Conservation (phyloP, 2,113 vertebrate species). For the Ceyx margarethae region DNA sequence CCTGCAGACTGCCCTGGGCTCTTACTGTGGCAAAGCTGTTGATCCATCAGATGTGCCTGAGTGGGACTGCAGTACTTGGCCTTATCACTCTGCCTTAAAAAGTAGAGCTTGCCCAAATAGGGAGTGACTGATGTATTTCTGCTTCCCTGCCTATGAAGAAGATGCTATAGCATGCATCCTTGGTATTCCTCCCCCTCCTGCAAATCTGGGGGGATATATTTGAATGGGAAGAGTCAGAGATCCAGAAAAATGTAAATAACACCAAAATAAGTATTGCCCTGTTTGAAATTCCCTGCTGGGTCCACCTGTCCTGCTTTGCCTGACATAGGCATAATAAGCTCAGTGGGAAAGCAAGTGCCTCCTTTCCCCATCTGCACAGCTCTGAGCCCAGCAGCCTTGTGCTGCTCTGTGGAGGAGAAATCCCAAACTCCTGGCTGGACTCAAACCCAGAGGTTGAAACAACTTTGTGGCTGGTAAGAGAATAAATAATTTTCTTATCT, state of each 20-base stretch:
- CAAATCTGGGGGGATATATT: neutral
- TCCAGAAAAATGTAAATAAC: neutral
- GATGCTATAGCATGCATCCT: neutral
- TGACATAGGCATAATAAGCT: neutral
- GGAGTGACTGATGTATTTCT: neutral
- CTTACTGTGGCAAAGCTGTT: conserved; percentile 1
- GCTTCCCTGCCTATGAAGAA: neutral
- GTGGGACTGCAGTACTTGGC: neutral
- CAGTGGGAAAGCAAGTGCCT: neutral
- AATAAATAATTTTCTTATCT: neutral
- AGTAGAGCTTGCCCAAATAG: neutral
- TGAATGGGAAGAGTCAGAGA: neutral
- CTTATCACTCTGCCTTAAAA: neutral
- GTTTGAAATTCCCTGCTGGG: neutral
- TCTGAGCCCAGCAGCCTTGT: neutral
- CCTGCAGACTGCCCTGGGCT: neutral
- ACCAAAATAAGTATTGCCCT: neutral
- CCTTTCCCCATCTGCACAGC: neutral
- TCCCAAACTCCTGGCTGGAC: neutral
- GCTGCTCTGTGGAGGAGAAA: neutral
- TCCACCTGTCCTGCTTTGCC: conserved; percentile 8
- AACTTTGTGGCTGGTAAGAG: neutral
- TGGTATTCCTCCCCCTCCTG: neutral
- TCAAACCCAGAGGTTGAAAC: neutral
- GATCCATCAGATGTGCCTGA: neutral